Percentiles rank a stretch among this genome's conserved stretches.
These are phyloP conservation scores for Nothocercus julius DNA, from an alignment of 2,113 vertebrate genomes.

Conservation along the genomic window DNA sequence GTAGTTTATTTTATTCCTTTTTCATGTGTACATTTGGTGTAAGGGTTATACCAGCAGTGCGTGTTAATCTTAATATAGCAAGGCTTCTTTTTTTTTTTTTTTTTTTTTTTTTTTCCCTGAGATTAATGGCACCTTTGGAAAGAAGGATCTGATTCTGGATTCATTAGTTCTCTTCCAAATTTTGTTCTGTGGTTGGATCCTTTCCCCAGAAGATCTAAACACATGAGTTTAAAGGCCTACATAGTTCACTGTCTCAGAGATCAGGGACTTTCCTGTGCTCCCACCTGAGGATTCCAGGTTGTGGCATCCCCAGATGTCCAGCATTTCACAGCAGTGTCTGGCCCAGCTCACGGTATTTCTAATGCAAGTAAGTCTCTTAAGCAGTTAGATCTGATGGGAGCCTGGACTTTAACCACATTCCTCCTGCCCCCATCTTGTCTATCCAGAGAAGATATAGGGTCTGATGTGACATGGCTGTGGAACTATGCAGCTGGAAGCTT, in stretches of 20 bases:
- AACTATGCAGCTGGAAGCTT: neutral
- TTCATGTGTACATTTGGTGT: neutral
- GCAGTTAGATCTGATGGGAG: neutral
- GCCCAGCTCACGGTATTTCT: neutral
- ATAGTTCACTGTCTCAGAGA: neutral
- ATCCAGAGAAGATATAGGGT: neutral
- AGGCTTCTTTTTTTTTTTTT: neutral
- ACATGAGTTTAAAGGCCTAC: neutral
- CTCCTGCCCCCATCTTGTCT: neutral
- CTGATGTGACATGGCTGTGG: neutral
- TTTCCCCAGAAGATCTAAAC: neutral
- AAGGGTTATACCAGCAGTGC: neutral
- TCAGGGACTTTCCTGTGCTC: neutral
- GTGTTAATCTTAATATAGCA: neutral
- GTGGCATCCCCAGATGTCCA: neutral
- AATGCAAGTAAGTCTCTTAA: neutral
- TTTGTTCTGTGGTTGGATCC: neutral
- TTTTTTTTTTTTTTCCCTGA: neutral
- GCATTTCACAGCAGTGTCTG: neutral
- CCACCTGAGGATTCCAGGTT: rapidly evolving
- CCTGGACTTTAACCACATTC: neutral
- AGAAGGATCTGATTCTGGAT: neutral
- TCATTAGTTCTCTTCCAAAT: neutral
- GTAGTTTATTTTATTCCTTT: neutral
- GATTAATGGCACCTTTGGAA: neutral